A percentile compares a stretch with the other conserved stretches of the same genome.
These are phyloP conservation scores for Xanthorhoe spadicearia DNA, from an alignment of 2,888 invertebrate species.

Conservation along the genomic window DNA sequence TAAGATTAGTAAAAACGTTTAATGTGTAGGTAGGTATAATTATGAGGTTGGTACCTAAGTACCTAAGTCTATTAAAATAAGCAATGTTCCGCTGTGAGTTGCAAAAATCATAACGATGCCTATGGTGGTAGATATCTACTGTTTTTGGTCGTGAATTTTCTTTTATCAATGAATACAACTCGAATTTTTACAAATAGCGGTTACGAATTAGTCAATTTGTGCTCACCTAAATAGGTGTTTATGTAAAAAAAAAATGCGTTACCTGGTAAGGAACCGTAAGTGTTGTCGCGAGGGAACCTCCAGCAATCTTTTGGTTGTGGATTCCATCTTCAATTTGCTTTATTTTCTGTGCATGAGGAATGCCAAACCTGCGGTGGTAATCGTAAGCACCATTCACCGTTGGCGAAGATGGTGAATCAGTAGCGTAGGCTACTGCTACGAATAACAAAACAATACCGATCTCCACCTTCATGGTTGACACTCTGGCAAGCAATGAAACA, in stretches of 20 bases:
- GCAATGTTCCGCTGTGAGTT: no score
- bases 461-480: slow-evolving; percentile 6
- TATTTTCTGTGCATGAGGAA: slow-evolving; percentile 54
- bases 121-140: no score
- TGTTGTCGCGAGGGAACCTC: slow-evolving; percentile 50
- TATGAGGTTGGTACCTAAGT: no score
- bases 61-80: no score
- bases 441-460: slow-evolving; percentile 32
- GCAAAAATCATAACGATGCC: no score
- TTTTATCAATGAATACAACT: neutral
- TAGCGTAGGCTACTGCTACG: slow-evolving; percentile 33
- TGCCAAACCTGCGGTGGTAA: slow-evolving; percentile 53
- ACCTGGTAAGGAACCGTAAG: slow-evolving; percentile 57
- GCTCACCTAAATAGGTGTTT: neutral
- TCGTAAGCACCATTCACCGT: slow-evolving; percentile 49
- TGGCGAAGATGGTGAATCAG: slow-evolving; percentile 29
- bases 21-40: no score
- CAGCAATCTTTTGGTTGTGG: slow-evolving; percentile 48
- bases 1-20: neutral
- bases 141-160: no score
- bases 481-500: slow-evolving; percentile 5
- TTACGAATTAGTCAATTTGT: neutral
- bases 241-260: slow-evolving; percentile 15
- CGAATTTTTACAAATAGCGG: neutral
- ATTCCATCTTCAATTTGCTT: slow-evolving; percentile 50